Conservation (phyloP, 1,140 invertebrate genomes). For the Stegodyphus mimosarum region DNA sequence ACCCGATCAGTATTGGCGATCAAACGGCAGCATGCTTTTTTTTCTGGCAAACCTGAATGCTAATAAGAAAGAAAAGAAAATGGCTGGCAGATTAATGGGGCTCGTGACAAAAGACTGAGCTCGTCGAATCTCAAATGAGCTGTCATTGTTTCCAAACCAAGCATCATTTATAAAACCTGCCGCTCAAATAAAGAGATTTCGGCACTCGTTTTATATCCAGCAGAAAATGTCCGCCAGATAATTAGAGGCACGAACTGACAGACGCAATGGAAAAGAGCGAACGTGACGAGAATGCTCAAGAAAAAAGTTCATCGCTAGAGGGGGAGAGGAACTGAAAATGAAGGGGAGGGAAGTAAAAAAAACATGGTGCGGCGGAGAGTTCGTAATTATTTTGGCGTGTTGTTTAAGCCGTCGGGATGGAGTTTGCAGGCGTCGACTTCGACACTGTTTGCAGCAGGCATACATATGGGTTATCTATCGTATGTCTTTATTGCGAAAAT, state of each 20-base stretch:
- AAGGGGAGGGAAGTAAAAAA: too few species aligned
- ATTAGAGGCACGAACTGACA: conserved; percentile 57
- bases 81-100: conserved; percentile 58
- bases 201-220: conserved; percentile 52
- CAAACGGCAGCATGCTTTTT: conserved; percentile 9
- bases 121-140: conserved; percentile 60
- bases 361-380: too few species aligned
- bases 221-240: conserved; percentile 54
- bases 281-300: too few species aligned
- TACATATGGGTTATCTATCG: too few species aligned
- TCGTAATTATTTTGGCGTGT: too few species aligned
- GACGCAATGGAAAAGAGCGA: conserved; percentile 43
- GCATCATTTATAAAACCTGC: conserved; percentile 60
- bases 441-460: too few species aligned
- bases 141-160: conserved; percentile 59
- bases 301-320: too few species aligned
- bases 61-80: conserved; percentile 58
- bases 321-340: too few species aligned
- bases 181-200: conserved; percentile 59
- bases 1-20: conserved; percentile 33
- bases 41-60: conserved; percentile 53
- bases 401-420: too few species aligned
- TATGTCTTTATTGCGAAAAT: too few species aligned
- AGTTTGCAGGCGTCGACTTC: too few species aligned
- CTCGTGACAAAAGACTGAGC: conserved; percentile 59